Evolutionary conservation across 1,140 invertebrate genomes (phyloP).

Genomic region (Bombus huntii): DNA sequence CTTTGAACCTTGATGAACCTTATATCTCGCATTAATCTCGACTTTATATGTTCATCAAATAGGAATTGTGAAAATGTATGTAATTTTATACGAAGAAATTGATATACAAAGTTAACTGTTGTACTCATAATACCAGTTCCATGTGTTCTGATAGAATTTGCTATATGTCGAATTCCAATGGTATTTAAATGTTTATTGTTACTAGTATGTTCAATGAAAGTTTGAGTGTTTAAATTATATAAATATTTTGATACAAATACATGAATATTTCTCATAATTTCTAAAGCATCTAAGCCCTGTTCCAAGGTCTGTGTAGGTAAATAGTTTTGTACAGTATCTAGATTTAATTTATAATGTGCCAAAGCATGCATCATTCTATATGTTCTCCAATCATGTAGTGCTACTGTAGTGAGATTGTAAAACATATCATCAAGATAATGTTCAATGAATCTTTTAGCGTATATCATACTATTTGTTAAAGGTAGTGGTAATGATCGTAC

Average conservation of each 20-base stretch:
- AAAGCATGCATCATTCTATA: slow-evolving; percentile 98
- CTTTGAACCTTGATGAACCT: slow-evolving; percentile 84
- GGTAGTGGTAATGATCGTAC: slow-evolving; percentile 70
- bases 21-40: slow-evolving; percentile 95
- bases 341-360: slow-evolving; percentile 92
- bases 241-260: slow-evolving; percentile 96
- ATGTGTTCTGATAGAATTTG: slow-evolving; percentile 98
- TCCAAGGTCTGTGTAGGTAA: slow-evolving; percentile 98
- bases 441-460: slow-evolving; percentile 86
- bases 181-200: slow-evolving; percentile 98
- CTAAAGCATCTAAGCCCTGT: slow-evolving; percentile 98
- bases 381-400: slow-evolving; percentile 98
- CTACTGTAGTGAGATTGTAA: slow-evolving; percentile 98
- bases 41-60: slow-evolving; percentile 99
- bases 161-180: slow-evolving; percentile 97
- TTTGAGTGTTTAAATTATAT: slow-evolving; percentile 99
- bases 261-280: slow-evolving; percentile 98
- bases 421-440: slow-evolving; percentile 97
- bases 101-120: slow-evolving; percentile 98
- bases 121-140: slow-evolving; percentile 99
- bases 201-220: slow-evolving; percentile 96
- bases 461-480: slow-evolving; percentile 71
- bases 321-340: slow-evolving; percentile 94
- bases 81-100: slow-evolving; percentile 97
- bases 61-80: slow-evolving; percentile 98